Percentiles rank a stretch among this genome's conserved stretches.
phyloP scores from a whole-genome alignment of 2,888 invertebrate species.

The Strigamia maritima region DNA sequence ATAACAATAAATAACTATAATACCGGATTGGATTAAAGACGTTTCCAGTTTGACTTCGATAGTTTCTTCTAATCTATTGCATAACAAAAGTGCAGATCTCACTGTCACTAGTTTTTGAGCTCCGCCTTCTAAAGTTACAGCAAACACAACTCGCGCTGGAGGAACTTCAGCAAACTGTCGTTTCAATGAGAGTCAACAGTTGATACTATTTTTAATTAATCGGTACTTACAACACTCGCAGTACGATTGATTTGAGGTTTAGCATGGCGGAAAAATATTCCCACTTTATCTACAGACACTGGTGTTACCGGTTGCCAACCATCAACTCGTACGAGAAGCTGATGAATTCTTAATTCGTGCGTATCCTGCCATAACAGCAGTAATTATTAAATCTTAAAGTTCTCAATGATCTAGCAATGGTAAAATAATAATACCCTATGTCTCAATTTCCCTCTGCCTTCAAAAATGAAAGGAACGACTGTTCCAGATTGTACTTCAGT shows the following conservation, averaged over 20 bases:
- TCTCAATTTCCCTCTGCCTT: conserved; percentile 61
- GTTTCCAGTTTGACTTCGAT: conserved; percentile 71
- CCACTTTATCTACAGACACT: conserved; percentile 92
- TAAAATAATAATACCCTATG: conserved; percentile 49
- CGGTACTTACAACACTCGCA: conserved; percentile 40
- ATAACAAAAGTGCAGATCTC: conserved; percentile 78
- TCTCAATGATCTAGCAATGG: neutral
- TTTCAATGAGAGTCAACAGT: neutral
- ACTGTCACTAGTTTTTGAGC: conserved; percentile 91
- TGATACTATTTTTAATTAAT: neutral
- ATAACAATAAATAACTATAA: conserved; percentile 33
- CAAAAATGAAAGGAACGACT: conserved; percentile 82
- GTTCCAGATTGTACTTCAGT: conserved; percentile 68
- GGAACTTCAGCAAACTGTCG: conserved; percentile 48
- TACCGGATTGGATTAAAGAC: conserved; percentile 44
- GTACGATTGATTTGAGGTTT: conserved; percentile 47
- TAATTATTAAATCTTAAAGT: neutral
- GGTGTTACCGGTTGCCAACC: conserved; percentile 85
- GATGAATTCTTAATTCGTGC: conserved; percentile 75
- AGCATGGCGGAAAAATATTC: conserved; percentile 72
- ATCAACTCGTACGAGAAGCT: conserved; percentile 81
- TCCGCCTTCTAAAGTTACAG: conserved; percentile 85
- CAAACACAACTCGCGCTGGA: conserved; percentile 80
- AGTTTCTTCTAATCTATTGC: conserved; percentile 70
- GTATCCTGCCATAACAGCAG: conserved; percentile 57